phyloP scores from a whole-genome alignment of 2,888 invertebrate species.

The Formica aserva region DNA sequence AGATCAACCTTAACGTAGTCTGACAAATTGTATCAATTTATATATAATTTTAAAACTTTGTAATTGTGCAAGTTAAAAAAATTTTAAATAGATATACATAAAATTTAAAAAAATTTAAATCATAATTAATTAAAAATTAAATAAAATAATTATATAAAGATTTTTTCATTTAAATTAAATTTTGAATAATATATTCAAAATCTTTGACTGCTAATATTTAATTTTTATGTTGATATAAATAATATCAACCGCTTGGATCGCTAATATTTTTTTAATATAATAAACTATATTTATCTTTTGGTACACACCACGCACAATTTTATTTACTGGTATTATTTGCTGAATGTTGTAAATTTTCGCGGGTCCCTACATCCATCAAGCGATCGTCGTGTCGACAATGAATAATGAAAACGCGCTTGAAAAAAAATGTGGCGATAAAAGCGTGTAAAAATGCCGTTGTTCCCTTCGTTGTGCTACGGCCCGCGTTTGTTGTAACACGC shows the following conservation, averaged over 20 bases:
- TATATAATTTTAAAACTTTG: background rate
- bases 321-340: slow-evolving; percentile 24
- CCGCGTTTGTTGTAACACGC: slow-evolving; percentile 49
- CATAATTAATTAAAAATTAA: background rate
- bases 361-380: slow-evolving; percentile 30
- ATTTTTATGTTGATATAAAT: background rate
- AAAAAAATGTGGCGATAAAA: slow-evolving; percentile 52
- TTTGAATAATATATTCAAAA: background rate
- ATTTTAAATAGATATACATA: background rate
- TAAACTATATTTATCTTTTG: slow-evolving; percentile 15
- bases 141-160: background rate
- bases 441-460: slow-evolving; percentile 29
- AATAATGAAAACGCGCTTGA: slow-evolving; percentile 48
- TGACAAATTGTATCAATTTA: background rate
- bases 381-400: slow-evolving; percentile 32
- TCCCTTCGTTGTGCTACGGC: background rate
- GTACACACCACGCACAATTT: slow-evolving; percentile 22
- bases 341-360: slow-evolving; percentile 16
- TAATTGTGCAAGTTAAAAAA: background rate
- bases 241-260: background rate
- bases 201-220: background rate
- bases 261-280: slow-evolving; percentile 7
- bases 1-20: background rate
- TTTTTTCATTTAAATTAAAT: background rate
- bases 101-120: background rate